Evolutionary conservation across 2,113 vertebrate genomes (phyloP).

Genomic region (Helogale parvula): DNA sequence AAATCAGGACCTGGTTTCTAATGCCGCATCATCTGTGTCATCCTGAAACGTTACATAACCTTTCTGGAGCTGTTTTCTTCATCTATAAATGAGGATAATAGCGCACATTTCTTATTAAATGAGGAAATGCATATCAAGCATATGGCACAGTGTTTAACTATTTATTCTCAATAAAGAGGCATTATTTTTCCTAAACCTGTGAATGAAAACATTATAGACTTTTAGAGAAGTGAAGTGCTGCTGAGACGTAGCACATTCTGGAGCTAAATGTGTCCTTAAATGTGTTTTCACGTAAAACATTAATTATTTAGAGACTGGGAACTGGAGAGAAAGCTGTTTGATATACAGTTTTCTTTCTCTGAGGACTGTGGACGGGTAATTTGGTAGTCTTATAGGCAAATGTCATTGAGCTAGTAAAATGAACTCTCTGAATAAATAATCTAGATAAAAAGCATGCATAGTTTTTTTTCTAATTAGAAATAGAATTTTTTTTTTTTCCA

Average conservation of each 20-base stretch:
- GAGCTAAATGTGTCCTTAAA: neutral
- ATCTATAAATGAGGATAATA: neutral
- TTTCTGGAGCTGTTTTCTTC: neutral
- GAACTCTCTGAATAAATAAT: neutral
- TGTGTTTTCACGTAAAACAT: neutral
- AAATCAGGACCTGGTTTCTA: neutral
- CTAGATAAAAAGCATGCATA: neutral
- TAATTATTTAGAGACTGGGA: conserved; percentile 1
- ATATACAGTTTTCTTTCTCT: neutral
- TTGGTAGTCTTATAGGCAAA: neutral
- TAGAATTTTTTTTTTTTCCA: conserved; percentile 2
- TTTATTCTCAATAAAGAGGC: conserved; percentile 11
- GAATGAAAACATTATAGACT: neutral
- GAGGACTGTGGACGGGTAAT: neutral
- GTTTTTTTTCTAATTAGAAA: neutral
- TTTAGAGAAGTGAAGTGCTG: neutral
- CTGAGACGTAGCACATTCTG: neutral
- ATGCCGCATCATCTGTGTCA: neutral
- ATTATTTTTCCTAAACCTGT: neutral
- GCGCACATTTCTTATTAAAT: conserved; percentile 21
- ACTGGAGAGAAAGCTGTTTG: neutral
- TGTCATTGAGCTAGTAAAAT: conserved; percentile 17
- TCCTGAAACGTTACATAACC: neutral
- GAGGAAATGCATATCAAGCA: neutral
- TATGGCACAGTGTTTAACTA: neutral